These are phyloP conservation scores for Syngnathus rostellatus DNA, from an alignment of 2,797 vertebrate genomes.

Conservation along the genomic window DNA sequence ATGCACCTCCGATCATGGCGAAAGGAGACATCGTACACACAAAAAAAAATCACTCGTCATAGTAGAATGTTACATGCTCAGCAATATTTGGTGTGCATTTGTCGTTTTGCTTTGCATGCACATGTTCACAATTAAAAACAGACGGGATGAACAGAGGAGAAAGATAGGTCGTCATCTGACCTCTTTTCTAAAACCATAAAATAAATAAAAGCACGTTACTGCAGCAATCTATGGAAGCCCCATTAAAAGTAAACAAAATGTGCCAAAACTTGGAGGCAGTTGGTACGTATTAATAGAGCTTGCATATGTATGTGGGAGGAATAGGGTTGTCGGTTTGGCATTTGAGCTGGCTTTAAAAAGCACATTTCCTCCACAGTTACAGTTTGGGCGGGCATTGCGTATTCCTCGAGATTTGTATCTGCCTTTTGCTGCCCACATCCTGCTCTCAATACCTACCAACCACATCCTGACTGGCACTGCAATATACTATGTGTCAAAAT, in stretches of 20 bases:
- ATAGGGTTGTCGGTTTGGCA: conserved; percentile 32
- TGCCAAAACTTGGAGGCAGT: conserved; percentile 30
- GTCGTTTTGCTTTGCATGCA: conserved; percentile 25
- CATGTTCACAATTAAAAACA: conserved; percentile 65
- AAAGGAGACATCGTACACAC: not conserved
- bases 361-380: conserved; percentile 55
- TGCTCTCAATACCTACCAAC: conserved; percentile 54
- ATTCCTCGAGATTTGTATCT: conserved; percentile 52
- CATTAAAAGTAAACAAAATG: not conserved
- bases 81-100: conserved; percentile 38
- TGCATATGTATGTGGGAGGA: conserved; percentile 17
- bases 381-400: conserved; percentile 53
- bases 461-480: conserved; percentile 45
- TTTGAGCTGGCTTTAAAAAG: conserved; percentile 27
- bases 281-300: conserved; percentile 46
- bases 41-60: not conserved
- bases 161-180: conserved; percentile 29
- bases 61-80: conserved; percentile 13
- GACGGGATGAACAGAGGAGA: conserved; percentile 48
- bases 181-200: conserved; percentile 26
- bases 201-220: not conserved
- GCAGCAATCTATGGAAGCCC: not conserved
- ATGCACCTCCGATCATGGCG: conserved; percentile 45
- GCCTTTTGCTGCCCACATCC: conserved; percentile 67
- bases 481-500: not conserved